Evolutionary conservation across 2,888 invertebrate species (phyloP), one percentile per base, ranked within the genome.

Genomic region (Cerceris ruficornis): DNA sequence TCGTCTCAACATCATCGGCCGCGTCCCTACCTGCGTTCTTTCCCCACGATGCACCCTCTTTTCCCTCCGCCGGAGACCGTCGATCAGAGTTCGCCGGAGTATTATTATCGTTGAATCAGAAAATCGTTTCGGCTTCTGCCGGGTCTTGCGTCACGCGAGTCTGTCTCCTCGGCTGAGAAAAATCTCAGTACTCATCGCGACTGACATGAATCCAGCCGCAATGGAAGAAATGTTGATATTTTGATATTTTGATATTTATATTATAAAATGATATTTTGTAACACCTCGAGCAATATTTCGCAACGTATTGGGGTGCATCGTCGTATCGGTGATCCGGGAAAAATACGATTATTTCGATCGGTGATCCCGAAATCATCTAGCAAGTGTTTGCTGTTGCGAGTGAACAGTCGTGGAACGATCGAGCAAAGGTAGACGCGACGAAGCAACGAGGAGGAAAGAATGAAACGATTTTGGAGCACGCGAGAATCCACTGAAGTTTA

Each of bases 1-100:
- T 86, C 87, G 84, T 75, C 67, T 73, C 74, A 75, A 81, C 72
- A 76, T 78, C 81, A 83, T 82, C 83, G 79, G 80, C 28, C 28
- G 71, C 81, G 75, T 81, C 81, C 71, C 77, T 82, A 83, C 86
- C 85, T 81, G 80, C 76, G 68, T 73, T 52, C 72, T 70, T 62
- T 66, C 15, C 49, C 50, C 69, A 59, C 68, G 15, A 62, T 66
- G 28, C 75, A 60, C 58, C 80, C 46, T 69, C 43, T 60, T 58
- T 58, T 60, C 62, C 55, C 62, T 54, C 41, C 13, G 8, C 54
- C 41, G 64, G 6, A 59, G 15, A 11, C 49, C 65, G 60, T 46
- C 80, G 46, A 64, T 75, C 69, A 49, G 43, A 42, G 52, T 68
- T 64, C 58, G 52, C 61, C 69, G 55, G 55, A 61, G 66, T 64